These are phyloP conservation scores for Idaea straminata DNA, from an alignment of 2,888 invertebrate species.

Conservation along the genomic window DNA sequence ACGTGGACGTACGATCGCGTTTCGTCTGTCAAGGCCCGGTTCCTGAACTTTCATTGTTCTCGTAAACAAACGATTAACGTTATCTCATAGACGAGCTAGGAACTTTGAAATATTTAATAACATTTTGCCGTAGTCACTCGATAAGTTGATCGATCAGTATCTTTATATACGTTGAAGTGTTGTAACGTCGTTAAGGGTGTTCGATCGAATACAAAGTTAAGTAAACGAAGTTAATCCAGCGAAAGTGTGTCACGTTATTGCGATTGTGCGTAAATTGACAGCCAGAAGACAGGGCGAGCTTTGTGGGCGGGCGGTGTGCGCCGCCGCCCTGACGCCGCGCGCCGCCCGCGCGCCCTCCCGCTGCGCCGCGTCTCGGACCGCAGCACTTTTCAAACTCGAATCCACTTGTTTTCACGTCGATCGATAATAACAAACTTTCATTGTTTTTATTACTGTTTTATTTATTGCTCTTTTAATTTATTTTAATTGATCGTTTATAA, in stretches of 20 bases:
- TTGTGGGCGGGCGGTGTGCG: conserved; percentile 31
- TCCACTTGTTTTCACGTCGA: background rate
- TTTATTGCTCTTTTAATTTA: background rate
- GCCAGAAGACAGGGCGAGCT: conserved; percentile 31
- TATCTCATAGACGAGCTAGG: conserved; percentile 16
- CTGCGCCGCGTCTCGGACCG: conserved; percentile 32
- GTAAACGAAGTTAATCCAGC: conserved; percentile 70
- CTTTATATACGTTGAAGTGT: conserved; percentile 11
- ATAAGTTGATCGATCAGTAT: background rate
- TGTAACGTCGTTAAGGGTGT: conserved; percentile 48
- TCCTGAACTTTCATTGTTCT: conserved; percentile 64
- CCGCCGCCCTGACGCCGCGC: conserved; percentile 37
- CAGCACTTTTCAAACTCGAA: background rate
- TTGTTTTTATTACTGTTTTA: background rate
- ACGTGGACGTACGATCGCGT: conserved; percentile 65
- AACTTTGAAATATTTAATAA: conserved; percentile 10
- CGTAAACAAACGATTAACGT: conserved; percentile 42
- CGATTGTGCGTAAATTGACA: conserved; percentile 47
- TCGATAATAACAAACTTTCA: background rate
- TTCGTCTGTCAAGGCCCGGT: conserved; percentile 63
- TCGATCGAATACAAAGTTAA: conserved; percentile 49
- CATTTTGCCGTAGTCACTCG: background rate
- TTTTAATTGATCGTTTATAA: background rate
- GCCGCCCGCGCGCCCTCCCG: conserved; percentile 31
- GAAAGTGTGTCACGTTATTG: conserved; percentile 53